phyloP scores from a whole-genome alignment of 2,797 vertebrate species.

The Telmatherina bonti region DNA sequence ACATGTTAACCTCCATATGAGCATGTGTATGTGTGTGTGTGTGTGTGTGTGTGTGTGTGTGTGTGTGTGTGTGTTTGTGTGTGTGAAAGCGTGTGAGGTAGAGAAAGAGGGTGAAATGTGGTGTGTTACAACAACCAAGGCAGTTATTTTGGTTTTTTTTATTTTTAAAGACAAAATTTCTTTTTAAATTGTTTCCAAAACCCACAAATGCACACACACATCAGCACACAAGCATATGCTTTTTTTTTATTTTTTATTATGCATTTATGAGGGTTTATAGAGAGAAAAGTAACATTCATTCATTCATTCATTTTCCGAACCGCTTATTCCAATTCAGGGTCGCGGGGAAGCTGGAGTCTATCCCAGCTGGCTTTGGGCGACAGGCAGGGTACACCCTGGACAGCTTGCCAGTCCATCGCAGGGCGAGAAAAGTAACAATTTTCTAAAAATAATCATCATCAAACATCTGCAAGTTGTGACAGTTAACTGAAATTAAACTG shows the following conservation, averaged over 20 bases:
- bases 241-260: too few species aligned
- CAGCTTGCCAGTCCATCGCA: too few species aligned
- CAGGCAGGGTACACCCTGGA: too few species aligned
- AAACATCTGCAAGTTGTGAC: conserved; percentile 14
- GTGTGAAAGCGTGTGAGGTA: neutral
- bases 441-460: conserved; percentile 6
- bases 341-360: too few species aligned
- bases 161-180: conserved; percentile 1
- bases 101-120: conserved; percentile 24
- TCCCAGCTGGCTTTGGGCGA: too few species aligned
- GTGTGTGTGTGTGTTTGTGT: conserved; percentile 8
- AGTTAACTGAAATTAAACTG: neutral
- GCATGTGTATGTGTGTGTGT: conserved; percentile 16
- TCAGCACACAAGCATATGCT: neutral
- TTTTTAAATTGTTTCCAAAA: neutral
- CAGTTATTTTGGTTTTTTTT: neutral
- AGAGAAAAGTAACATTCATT: conserved; percentile 4
- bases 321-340: too few species aligned
- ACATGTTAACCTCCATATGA: conserved; percentile 49
- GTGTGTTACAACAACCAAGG: conserved; percentile 12
- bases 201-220: neutral
- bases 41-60: conserved; percentile 10
- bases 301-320: too few species aligned
- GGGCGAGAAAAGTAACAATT: neutral
- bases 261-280: conserved; percentile 1